Conservation (phyloP, 2,888 invertebrate species). For the Dasysyrphus albostriatus region DNA sequence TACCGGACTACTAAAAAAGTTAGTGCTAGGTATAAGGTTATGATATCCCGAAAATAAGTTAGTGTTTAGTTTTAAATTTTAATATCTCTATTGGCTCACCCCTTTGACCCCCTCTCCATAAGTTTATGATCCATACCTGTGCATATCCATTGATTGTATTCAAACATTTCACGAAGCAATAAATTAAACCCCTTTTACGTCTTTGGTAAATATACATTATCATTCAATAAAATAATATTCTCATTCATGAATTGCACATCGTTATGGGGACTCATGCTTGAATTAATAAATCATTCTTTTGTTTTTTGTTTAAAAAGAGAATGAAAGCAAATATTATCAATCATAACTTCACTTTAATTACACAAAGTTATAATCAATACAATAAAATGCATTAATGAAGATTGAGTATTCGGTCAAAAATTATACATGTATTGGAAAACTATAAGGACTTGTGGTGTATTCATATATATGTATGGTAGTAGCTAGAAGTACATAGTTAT, state of each 20-base stretch:
- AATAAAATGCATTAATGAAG: neutral
- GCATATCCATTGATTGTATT: neutral
- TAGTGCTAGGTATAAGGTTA: too few relatives aligned
- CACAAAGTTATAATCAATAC: neutral
- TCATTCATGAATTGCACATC: neutral
- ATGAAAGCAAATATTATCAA: constrained; percentile 1
- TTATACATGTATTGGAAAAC: too few relatives aligned
- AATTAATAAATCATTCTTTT: neutral
- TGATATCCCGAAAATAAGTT: too few relatives aligned
- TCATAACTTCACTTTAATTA: neutral
- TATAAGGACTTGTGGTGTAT: too few relatives aligned
- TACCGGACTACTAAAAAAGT: too few relatives aligned
- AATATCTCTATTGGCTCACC: too few relatives aligned
- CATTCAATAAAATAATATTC: neutral
- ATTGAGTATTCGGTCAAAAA: neutral
- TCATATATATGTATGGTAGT: too few relatives aligned
- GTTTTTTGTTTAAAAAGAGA: neutral
- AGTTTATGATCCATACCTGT: neutral
- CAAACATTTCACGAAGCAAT: neutral
- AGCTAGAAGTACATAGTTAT: too few relatives aligned
- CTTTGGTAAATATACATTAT: too few relatives aligned
- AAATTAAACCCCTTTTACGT: neutral
- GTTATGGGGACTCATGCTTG: neutral
- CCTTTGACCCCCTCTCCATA: neutral
- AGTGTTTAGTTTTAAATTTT: too few relatives aligned